These are phyloP conservation scores for Irena cyanogastra DNA, from an alignment of 2,113 vertebrate species.

Conservation along the genomic window DNA sequence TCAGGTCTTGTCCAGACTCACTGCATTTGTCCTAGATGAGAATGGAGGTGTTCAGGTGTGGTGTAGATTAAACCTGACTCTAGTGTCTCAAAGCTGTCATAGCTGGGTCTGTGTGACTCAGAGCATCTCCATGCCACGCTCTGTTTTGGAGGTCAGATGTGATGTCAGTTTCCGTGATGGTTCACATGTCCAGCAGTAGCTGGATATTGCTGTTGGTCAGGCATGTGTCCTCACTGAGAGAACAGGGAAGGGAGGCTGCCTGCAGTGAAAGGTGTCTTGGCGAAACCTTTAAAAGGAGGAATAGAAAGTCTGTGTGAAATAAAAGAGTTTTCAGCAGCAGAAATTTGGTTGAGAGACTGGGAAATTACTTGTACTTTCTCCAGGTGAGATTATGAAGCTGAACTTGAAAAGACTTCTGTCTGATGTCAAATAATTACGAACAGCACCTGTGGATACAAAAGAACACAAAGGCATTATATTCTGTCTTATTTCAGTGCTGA, in stretches of 20 bases:
- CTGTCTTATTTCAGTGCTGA: neutral
- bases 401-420: neutral
- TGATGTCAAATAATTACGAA: neutral
- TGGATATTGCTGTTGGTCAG: neutral
- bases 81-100: neutral
- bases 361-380: neutral
- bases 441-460: neutral
- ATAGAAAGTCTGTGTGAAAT: neutral
- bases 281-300: neutral
- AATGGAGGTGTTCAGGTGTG: neutral
- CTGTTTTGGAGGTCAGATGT: neutral
- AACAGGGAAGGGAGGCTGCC: neutral
- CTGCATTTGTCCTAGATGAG: neutral
- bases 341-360: neutral
- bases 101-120: neutral
- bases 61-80: neutral
- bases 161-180: accelerated
- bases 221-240: neutral
- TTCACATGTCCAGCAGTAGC: neutral
- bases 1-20: neutral
- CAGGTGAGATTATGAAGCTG: neutral
- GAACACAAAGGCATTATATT: neutral
- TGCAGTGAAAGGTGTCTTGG: neutral
- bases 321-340: neutral
- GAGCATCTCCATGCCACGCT: accelerated